These are phyloP conservation scores for Drosophila rhopaloa DNA, from an alignment of 1,140 invertebrate genomes.

Conservation along the genomic window DNA sequence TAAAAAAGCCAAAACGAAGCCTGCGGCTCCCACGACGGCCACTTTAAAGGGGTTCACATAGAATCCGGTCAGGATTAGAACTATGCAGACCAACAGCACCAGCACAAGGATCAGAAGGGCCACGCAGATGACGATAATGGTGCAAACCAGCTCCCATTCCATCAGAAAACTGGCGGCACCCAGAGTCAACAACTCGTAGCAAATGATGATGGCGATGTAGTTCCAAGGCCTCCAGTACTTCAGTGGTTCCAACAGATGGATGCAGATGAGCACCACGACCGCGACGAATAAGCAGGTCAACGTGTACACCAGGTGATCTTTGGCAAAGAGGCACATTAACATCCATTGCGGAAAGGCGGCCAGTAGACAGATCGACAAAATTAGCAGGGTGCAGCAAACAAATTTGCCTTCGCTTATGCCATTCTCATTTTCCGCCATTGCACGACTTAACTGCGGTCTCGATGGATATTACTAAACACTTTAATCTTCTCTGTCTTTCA, in stretches of 20 bases:
- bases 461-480: background rate
- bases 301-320: slow-evolving; percentile 22
- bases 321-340: slow-evolving; percentile 11
- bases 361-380: slow-evolving; percentile 1
- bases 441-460: background rate
- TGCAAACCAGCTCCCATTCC: background rate
- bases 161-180: slow-evolving; percentile 38
- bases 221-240: slow-evolving; percentile 21
- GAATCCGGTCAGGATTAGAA: slow-evolving; percentile 3
- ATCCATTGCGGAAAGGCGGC: slow-evolving; percentile 55
- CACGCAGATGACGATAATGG: slow-evolving; percentile 11
- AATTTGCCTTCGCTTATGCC: background rate
- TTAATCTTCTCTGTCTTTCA: background rate
- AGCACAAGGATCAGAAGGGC: background rate
- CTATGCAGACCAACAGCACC: background rate
- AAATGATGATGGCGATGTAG: slow-evolving; percentile 1
- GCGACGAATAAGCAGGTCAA: slow-evolving; percentile 2
- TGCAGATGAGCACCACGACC: background rate
- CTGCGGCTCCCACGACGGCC: slow-evolving; percentile 5
- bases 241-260: background rate
- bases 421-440: background rate
- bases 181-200: slow-evolving; percentile 50
- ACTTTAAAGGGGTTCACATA: slow-evolving; percentile 40
- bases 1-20: slow-evolving; percentile 14
- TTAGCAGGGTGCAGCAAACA: background rate